Evolutionary conservation across 2,888 invertebrate genomes (phyloP).

Genomic region (Pemphredon lugubris): DNA sequence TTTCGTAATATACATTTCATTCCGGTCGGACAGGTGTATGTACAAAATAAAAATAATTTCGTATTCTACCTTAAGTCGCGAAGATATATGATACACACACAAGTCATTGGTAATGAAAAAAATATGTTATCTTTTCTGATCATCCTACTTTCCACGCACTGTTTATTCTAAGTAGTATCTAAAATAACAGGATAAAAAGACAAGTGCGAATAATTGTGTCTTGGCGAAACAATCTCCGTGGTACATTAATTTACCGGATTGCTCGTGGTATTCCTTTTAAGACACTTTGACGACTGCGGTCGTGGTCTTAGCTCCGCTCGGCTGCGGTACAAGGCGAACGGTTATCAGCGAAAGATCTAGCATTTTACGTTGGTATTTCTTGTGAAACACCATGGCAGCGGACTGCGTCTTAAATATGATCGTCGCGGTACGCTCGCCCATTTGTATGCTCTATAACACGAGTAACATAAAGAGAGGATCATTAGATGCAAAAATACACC

Average conservation of each 20-base stretch:
- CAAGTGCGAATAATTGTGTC: neutral
- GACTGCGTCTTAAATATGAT: constrained; percentile 83
- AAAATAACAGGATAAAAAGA: neutral
- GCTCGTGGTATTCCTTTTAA: constrained; percentile 30
- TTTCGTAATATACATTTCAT: constrained; percentile 60
- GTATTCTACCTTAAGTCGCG: neutral
- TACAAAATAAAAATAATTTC: constrained; percentile 48
- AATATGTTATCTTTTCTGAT: constrained; percentile 11
- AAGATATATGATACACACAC: constrained; percentile 5
- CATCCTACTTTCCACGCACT: neutral
- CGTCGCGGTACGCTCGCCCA: constrained; percentile 79
- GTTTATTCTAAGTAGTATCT: neutral
- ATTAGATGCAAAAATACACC: constrained; percentile 27
- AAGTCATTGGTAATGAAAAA: constrained; percentile 15
- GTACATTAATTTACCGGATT: constrained; percentile 22
- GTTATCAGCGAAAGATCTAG: constrained; percentile 83
- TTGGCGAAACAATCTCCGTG: no score
- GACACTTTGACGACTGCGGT: constrained; percentile 53
- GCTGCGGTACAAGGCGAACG: constrained; percentile 79
- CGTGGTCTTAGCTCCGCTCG: constrained; percentile 51
- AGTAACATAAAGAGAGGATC: constrained; percentile 51
- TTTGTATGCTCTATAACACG: constrained; percentile 77
- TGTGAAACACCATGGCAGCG: constrained; percentile 83
- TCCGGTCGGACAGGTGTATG: constrained; percentile 48
- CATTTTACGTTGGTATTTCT: constrained; percentile 83